Evolutionary conservation across 1,140 invertebrate species (phyloP).

Genomic region (Odontomachus brunneus): DNA sequence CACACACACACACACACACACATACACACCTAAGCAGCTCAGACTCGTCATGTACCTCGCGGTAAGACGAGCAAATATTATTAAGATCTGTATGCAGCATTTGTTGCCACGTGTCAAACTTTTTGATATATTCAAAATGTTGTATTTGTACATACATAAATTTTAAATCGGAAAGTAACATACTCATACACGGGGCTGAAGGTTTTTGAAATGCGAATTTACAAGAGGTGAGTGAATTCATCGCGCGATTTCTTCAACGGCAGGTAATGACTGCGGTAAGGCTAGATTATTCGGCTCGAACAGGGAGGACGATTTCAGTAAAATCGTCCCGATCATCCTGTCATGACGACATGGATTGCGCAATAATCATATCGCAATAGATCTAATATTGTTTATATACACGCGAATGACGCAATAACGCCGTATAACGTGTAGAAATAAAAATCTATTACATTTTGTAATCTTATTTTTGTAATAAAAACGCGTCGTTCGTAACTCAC

Average conservation of each 20-base stretch:
- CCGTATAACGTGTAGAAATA: constrained; percentile 53
- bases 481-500: constrained; percentile 64
- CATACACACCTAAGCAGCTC: too few relatives aligned
- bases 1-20: neutral
- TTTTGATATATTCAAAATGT: constrained; percentile 45
- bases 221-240: neutral
- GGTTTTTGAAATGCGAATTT: constrained; percentile 25
- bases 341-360: constrained; percentile 47
- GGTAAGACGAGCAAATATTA: neutral
- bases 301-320: neutral
- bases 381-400: constrained; percentile 67
- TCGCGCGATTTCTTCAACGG: constrained; percentile 31
- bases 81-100: constrained; percentile 18
- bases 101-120: constrained; percentile 29
- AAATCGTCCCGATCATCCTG: constrained; percentile 38
- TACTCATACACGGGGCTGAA: neutral
- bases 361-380: constrained; percentile 66
- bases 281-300: neutral
- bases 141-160: constrained; percentile 27
- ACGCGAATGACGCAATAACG: constrained; percentile 68
- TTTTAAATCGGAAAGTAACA: constrained; percentile 16
- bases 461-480: constrained; percentile 79
- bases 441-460: constrained; percentile 74
- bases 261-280: constrained; percentile 11
- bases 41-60: neutral